These are phyloP conservation scores for Nemurella pictetii DNA, from an alignment of 2,888 invertebrate genomes.

Conservation along the genomic window DNA sequence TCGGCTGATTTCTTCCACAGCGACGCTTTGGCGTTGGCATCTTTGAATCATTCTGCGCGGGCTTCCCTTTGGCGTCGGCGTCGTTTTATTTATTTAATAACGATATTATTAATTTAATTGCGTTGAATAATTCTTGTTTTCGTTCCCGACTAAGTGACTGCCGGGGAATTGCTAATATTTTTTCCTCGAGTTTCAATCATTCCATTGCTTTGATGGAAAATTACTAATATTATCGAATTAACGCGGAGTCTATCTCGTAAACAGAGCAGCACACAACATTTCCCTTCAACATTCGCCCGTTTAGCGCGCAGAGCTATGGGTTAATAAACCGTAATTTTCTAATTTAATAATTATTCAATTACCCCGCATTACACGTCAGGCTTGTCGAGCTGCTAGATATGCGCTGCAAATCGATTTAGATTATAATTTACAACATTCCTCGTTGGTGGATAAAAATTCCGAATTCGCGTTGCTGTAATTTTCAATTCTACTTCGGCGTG, in stretches of 20 bases:
- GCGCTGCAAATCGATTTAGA: not conserved
- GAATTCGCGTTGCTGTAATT: not conserved
- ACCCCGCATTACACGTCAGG: not conserved
- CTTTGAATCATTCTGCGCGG: not conserved
- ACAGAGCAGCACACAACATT: not conserved
- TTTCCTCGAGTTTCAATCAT: not conserved
- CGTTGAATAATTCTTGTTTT: not conserved
- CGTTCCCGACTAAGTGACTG: not conserved
- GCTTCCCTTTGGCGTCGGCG: no score
- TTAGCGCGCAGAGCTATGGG: not conserved
- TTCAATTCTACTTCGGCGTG: not conserved
- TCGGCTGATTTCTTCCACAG: not conserved
- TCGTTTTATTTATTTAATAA: not conserved
- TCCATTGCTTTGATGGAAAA: not conserved
- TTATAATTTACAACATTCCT: not conserved
- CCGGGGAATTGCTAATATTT: not conserved
- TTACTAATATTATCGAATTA: not conserved
- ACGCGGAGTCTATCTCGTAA: not conserved
- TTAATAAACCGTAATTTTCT: not conserved
- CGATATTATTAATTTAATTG: not conserved
- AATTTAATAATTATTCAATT: not conserved
- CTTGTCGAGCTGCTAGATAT: not conserved
- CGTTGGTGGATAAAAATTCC: not conserved
- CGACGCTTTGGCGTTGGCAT: no score
- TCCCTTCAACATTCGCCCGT: not conserved